These are phyloP conservation scores for Pionites leucogaster DNA, from an alignment of 2,113 vertebrate species.

Conservation along the genomic window DNA sequence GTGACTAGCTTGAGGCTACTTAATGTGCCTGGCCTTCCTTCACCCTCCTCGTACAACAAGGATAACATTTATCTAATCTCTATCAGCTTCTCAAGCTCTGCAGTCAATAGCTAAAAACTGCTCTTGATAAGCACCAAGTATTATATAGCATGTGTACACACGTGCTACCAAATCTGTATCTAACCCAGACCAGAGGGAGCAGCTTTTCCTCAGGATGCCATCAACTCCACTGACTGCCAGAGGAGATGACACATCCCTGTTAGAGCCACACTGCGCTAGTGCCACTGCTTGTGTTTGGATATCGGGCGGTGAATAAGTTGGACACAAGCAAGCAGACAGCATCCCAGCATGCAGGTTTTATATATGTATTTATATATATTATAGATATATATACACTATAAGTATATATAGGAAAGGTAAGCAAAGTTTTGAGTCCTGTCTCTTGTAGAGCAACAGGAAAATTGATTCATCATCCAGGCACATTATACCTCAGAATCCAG, in stretches of 20 bases:
- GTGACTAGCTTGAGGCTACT: slow-evolving; percentile 9
- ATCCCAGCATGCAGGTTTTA: not conserved
- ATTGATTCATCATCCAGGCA: slow-evolving; percentile 58
- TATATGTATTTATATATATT: not conserved
- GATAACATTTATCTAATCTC: slow-evolving; percentile 13
- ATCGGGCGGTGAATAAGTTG: not conserved
- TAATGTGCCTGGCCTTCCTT: not conserved
- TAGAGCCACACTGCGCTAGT: not conserved
- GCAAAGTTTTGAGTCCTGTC: not conserved
- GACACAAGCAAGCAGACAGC: not conserved
- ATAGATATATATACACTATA: too few species aligned
- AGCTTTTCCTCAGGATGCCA: not conserved
- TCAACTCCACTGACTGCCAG: not conserved
- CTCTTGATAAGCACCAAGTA: not conserved
- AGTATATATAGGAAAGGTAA: not conserved
- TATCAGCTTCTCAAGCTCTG: not conserved
- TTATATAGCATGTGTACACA: not conserved
- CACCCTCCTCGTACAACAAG: not conserved
- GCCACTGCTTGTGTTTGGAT: rapidly evolving
- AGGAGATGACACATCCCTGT: not conserved
- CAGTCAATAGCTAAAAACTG: not conserved
- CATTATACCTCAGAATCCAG: slow-evolving; percentile 51
- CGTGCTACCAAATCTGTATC: not conserved
- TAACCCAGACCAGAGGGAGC: not conserved
- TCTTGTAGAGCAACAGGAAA: slow-evolving; percentile 29